Evolutionary conservation across 2,888 invertebrate genomes (phyloP).

Genomic region (Drosophila stalkeri): DNA sequence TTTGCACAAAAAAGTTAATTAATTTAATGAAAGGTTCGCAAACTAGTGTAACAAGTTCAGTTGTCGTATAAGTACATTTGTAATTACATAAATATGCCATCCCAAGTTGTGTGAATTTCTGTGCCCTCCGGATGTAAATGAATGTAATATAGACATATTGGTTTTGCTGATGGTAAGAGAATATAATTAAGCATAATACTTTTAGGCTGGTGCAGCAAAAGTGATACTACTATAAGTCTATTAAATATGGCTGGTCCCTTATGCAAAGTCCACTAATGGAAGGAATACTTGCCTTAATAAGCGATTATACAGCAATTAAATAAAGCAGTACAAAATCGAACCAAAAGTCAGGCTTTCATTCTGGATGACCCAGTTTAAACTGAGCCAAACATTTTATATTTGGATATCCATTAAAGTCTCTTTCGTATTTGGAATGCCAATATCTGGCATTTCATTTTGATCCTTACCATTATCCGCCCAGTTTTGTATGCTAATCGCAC

Average conservation of each 20-base stretch:
- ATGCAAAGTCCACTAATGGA: too few relatives aligned
- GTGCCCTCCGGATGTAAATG: background rate
- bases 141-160: background rate
- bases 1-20: slow-evolving; percentile 73
- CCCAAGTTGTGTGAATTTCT: background rate
- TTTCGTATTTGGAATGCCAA: background rate
- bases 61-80: slow-evolving; percentile 33
- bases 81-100: slow-evolving; percentile 30
- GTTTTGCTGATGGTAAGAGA: background rate
- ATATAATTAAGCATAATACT: background rate
- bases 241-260: background rate
- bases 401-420: too few relatives aligned
- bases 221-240: background rate
- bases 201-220: background rate
- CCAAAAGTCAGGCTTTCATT: too few relatives aligned
- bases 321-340: too few relatives aligned
- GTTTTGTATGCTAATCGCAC: background rate
- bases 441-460: too few relatives aligned
- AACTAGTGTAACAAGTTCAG: slow-evolving; percentile 40
- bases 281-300: too few relatives aligned
- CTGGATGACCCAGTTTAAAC: too few relatives aligned
- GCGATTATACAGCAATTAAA: too few relatives aligned
- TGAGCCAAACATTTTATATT: too few relatives aligned
- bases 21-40: slow-evolving; percentile 67
- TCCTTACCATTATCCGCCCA: too few relatives aligned